A percentile compares a stretch with the other conserved stretches of the same genome.
Conservation (phyloP, 2,797 vertebrate species). For the Notolabrus celidotus region DNA sequence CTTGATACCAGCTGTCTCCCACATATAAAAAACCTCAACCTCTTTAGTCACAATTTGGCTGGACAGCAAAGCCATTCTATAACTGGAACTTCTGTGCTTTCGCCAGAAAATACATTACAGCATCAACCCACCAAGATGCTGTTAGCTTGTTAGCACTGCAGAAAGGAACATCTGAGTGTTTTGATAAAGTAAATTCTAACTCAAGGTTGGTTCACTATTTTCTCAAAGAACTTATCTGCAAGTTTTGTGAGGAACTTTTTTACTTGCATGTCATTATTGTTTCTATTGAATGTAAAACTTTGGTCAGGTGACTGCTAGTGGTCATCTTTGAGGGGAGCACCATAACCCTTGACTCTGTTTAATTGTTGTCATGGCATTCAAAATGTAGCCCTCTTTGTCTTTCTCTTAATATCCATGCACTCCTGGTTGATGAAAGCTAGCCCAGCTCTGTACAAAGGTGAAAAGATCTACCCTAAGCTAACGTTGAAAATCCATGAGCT, state of each 20-base stretch:
- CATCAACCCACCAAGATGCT: background rate
- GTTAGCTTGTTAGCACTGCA: background rate
- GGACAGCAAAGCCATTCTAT: background rate
- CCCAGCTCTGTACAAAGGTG: no score
- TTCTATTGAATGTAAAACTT: background rate
- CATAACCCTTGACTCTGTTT: background rate
- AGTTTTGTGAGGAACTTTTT: no score
- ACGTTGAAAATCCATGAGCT: background rate
- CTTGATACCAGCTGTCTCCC: background rate
- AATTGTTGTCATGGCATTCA: no score
- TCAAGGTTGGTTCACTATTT: background rate
- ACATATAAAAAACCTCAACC: slow-evolving; percentile 2
- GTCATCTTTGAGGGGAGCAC: background rate
- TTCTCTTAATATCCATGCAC: background rate
- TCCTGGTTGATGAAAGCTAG: background rate
- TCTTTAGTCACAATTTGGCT: slow-evolving; percentile 22
- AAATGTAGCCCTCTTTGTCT: no score
- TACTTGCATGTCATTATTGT: no score
- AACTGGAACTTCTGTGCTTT: slow-evolving; percentile 20
- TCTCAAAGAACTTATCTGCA: no score
- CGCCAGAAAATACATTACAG: background rate
- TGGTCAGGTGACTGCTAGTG: background rate
- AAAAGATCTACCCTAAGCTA: background rate
- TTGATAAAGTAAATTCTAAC: background rate
- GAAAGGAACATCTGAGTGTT: background rate